Evolutionary conservation across 2,797 vertebrate genomes (phyloP).

Genomic region (Paedocypris micromegethes): DNA sequence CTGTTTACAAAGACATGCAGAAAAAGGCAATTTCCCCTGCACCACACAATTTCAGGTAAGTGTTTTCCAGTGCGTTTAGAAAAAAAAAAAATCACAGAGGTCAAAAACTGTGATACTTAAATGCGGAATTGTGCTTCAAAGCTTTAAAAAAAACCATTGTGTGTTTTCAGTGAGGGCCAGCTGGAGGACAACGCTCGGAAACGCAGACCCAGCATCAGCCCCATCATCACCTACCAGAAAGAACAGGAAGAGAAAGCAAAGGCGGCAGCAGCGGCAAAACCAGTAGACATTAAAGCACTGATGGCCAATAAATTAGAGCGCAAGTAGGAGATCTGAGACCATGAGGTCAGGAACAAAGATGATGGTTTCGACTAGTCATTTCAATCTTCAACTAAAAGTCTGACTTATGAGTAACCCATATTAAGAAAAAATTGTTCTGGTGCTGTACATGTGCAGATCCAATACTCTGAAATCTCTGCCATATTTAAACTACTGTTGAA

Average conservation of each 20-base stretch:
- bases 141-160: background rate
- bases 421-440: background rate
- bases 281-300: slow-evolving; percentile 89
- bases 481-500: too few species aligned
- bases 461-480: background rate
- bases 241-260: slow-evolving; percentile 81
- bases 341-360: background rate
- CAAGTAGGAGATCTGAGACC: slow-evolving; percentile 51
- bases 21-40: slow-evolving; percentile 81
- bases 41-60: slow-evolving; percentile 81
- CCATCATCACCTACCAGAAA: slow-evolving; percentile 80
- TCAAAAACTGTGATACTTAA: too few species aligned
- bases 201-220: slow-evolving; percentile 77
- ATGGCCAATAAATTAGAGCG: slow-evolving; percentile 93
- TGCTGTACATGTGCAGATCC: slow-evolving; percentile 1
- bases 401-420: background rate
- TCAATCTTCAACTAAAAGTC: background rate
- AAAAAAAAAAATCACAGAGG: too few species aligned
- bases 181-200: slow-evolving; percentile 75
- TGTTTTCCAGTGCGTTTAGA: slow-evolving; percentile 21
- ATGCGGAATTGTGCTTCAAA: too few species aligned
- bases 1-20: slow-evolving; percentile 89
- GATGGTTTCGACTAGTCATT: too few species aligned
- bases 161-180: slow-evolving; percentile 58
- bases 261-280: slow-evolving; percentile 70